Conservation (phyloP, 2,113 vertebrate genomes). For the Elgaria multicarinata region DNA sequence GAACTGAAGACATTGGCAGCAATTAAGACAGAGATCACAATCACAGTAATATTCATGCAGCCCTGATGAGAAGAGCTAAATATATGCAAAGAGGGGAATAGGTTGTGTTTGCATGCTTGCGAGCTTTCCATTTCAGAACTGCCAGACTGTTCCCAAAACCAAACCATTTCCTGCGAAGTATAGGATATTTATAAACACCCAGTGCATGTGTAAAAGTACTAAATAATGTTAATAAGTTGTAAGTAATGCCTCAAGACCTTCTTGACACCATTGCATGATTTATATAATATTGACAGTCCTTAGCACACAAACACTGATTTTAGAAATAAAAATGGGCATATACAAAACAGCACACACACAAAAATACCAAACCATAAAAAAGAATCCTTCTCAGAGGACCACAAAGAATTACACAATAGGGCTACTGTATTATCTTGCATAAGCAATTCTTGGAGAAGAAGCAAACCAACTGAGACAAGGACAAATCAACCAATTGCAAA, state of each 20-base stretch:
- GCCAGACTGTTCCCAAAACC: neutral
- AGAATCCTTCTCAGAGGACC: neutral
- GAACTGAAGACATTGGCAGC: neutral
- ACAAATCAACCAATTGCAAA: conserved; percentile 3
- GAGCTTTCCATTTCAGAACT: conserved; percentile 33
- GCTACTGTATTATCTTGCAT: neutral
- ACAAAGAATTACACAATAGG: neutral
- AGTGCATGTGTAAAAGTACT: neutral
- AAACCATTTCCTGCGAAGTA: conserved; percentile 5
- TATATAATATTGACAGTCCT: neutral
- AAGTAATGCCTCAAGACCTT: conserved; percentile 27
- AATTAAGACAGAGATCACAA: neutral
- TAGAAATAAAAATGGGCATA: neutral
- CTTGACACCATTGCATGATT: conserved; percentile 17
- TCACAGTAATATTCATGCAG: neutral
- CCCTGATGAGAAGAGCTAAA: neutral
- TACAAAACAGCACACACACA: neutral
- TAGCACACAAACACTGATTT: conserved; percentile 16
- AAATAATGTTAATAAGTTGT: conserved; percentile 2
- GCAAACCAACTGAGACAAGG: conserved; percentile 20
- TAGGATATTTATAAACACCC: conserved; percentile 34
- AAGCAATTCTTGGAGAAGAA: neutral
- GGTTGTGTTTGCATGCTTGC: neutral
- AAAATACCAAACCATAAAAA: neutral
- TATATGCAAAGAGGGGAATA: neutral